A percentile compares a stretch with the other conserved stretches of the same genome.
Evolutionary conservation across 2,113 vertebrate genomes (phyloP).

Genomic region (Phylloscopus trochiloides): DNA sequence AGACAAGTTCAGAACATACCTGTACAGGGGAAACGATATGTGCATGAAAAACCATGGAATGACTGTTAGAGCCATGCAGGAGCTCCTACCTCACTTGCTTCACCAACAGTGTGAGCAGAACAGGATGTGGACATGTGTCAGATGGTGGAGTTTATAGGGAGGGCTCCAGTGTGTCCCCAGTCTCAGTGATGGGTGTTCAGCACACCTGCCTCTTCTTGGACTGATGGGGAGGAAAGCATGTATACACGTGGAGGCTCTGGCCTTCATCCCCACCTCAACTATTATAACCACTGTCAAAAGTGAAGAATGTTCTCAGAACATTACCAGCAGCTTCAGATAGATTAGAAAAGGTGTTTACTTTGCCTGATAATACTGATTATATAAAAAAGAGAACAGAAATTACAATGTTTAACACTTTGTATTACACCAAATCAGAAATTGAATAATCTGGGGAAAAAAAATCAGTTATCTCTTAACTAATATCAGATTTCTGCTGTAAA

Average conservation of each 20-base stretch:
- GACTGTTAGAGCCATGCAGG: neutral
- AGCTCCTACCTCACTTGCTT: neutral
- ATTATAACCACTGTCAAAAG: neutral
- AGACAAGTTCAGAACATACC: neutral
- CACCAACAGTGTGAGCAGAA: neutral
- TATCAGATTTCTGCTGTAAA: neutral
- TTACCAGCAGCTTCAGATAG: neutral
- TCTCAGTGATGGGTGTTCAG: neutral
- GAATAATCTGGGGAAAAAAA: neutral
- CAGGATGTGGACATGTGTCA: rapidly evolving
- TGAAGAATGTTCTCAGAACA: neutral
- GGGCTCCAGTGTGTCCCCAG: neutral
- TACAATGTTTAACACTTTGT: neutral
- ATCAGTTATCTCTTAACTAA: neutral
- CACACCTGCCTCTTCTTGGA: neutral
- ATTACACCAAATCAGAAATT: neutral
- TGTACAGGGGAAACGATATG: neutral
- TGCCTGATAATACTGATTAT: neutral
- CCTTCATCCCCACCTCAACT: neutral
- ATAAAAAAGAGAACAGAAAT: neutral
- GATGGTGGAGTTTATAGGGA: neutral
- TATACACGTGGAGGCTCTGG: neutral
- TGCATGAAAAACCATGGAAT: neutral
- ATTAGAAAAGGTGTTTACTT: neutral
- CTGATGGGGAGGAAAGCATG: neutral